Evolutionary conservation across 2,888 invertebrate genomes (phyloP).

Genomic region (Lacanobia wlatinum): DNA sequence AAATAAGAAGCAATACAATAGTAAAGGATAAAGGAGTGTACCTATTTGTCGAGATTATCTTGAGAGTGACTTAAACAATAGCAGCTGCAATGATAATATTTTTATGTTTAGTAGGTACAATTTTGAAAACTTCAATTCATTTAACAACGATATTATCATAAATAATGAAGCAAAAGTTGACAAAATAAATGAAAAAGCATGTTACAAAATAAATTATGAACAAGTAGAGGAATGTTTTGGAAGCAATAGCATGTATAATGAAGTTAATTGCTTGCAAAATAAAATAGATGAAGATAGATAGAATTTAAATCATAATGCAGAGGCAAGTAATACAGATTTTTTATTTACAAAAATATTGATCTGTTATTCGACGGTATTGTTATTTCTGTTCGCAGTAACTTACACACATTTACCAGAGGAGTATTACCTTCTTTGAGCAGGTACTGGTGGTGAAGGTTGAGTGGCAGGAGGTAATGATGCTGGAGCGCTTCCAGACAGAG

Average conservation of each 20-base stretch:
- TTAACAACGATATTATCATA: constrained; percentile 20
- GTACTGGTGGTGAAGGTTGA: constrained; percentile 85
- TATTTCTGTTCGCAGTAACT: neutral
- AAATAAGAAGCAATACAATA: constrained; percentile 82
- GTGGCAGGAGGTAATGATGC: constrained; percentile 84
- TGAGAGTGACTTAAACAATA: constrained; percentile 90
- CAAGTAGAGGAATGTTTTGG: constrained; percentile 8
- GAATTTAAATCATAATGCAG: constrained; percentile 33
- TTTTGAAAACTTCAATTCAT: constrained; percentile 29
- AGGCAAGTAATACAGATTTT: neutral
- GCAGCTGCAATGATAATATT: constrained; percentile 89
- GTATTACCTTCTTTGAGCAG: constrained; percentile 88
- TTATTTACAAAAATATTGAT: neutral
- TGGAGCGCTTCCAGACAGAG: constrained; percentile 86
- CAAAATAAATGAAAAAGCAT: constrained; percentile 46
- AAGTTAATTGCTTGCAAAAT: constrained; percentile 26
- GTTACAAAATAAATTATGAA: constrained; percentile 11
- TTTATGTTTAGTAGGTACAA: constrained; percentile 80
- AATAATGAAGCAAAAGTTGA: constrained; percentile 26
- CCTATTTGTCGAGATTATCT: constrained; percentile 89
- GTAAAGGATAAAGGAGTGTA: constrained; percentile 82
- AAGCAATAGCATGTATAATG: constrained; percentile 22
- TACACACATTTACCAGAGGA: neutral
- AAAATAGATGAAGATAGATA: constrained; percentile 21
- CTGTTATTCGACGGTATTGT: neutral